Evolutionary conservation across 2,888 invertebrate species (phyloP).

Genomic region (Apodemia mormo): DNA sequence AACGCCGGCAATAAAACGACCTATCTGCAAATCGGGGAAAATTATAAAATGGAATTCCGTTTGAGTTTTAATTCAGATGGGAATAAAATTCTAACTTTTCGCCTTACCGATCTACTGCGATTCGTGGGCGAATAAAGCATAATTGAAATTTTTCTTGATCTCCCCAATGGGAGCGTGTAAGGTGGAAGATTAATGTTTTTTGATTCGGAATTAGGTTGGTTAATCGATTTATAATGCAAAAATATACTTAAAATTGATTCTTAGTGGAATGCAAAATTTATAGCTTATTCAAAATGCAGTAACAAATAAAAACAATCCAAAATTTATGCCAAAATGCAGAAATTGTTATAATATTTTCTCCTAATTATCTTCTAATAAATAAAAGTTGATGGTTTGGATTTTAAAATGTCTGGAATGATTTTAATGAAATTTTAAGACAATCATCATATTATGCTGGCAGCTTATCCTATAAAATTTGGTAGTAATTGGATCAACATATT

Average conservation of each 20-base stretch:
- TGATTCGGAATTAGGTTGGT: slow-evolving; percentile 19
- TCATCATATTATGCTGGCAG: too few species aligned
- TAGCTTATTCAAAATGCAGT: too few species aligned
- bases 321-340: too few species aligned
- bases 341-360: too few species aligned
- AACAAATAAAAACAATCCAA: too few species aligned
- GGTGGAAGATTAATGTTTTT: slow-evolving; percentile 31
- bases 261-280: background rate
- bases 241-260: background rate
- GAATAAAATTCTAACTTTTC: slow-evolving; percentile 52
- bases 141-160: slow-evolving; percentile 68
- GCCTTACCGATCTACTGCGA: slow-evolving; percentile 44
- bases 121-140: slow-evolving; percentile 44
- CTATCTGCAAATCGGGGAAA: slow-evolving; percentile 52
- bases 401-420: too few species aligned
- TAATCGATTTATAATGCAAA: slow-evolving; percentile 14
- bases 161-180: slow-evolving; percentile 43
- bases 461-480: too few species aligned
- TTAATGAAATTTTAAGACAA: too few species aligned
- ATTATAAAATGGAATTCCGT: slow-evolving; percentile 64
- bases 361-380: too few species aligned
- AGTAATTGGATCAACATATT: too few species aligned
- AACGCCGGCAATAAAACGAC: slow-evolving; percentile 40
- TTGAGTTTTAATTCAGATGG: slow-evolving; percentile 58
- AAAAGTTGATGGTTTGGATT: too few species aligned